Evolutionary conservation across 1,140 invertebrate species (phyloP).

Genomic region (Drosophila saltans): DNA sequence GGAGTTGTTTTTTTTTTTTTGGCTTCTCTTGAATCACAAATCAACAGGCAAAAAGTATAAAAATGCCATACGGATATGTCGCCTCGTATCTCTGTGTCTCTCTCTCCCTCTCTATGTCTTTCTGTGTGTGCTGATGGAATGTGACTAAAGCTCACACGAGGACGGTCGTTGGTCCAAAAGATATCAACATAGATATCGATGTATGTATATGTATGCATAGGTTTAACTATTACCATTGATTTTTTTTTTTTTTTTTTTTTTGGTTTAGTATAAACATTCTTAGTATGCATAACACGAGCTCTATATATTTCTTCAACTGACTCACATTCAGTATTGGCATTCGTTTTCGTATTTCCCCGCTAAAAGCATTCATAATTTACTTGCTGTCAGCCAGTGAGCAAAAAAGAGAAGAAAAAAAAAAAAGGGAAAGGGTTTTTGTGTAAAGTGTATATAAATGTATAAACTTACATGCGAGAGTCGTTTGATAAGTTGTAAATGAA

Average conservation of each 20-base stretch:
- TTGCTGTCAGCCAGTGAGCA: conserved; percentile 29
- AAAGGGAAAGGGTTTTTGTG: conserved; percentile 61
- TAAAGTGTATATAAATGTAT: conserved; percentile 46
- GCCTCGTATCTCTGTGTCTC: conserved; percentile 4
- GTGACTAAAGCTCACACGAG: conserved; percentile 47
- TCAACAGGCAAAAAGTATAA: conserved; percentile 33
- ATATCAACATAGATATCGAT: neutral
- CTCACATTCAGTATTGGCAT: conserved; percentile 35
- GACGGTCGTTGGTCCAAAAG: conserved; percentile 68
- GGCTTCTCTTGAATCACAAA: conserved; percentile 6
- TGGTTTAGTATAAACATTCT: conserved; percentile 27
- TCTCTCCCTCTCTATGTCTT: neutral
- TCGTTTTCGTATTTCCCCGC: conserved; percentile 11
- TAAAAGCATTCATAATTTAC: conserved; percentile 62
- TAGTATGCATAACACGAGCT: conserved; percentile 43
- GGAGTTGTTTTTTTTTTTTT: neutral
- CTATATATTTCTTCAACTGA: conserved; percentile 43
- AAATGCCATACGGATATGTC: conserved; percentile 61
- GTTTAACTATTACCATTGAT: conserved; percentile 15
- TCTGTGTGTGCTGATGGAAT: conserved; percentile 40
- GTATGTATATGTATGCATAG: conserved; percentile 18
- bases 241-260: neutral
- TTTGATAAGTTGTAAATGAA: neutral
- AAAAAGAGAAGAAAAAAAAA: conserved; percentile 2
- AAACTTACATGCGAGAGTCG: neutral